Evolutionary conservation across 2,113 vertebrate species (phyloP), one percentile per base, ranked within the genome.

Genomic region (Mohoua ochrocephala): DNA sequence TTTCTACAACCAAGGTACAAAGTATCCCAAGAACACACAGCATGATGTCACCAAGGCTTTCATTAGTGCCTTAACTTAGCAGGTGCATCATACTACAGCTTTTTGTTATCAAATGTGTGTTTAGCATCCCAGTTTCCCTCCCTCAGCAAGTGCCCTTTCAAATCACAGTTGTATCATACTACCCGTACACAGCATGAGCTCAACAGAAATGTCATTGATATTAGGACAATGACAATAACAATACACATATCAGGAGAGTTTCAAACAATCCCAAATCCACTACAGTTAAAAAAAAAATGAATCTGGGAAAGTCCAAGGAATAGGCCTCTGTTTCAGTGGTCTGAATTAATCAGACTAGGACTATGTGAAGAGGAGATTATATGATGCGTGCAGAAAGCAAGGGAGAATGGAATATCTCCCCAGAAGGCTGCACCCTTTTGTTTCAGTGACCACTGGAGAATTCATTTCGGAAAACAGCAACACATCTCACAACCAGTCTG

Each of bases 1-100:
- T 52, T 75, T 56, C 60, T 33, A 77, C 45, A 84, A 91, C 18
- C 59, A 68, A 91, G 64, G 45, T 85, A 88, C 52, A 76, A 89
- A 91, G 11, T 11, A 91, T 86, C 93, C 57, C 45, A 61, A 88
- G 84, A 85, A 84, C 14, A 73, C 57, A n/a, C 68, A 97, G 91
- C 85, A 41, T 47, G 91, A 82, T 44, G 39, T 61, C 84, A 87
- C 59, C 79, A 94, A 96, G 92, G 93, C 91, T 83, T 93, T 92
- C 80, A 91, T 94, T 91, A 97, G 49, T 35, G 63, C 86, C 87
- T 92, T 87, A 94, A 97, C 96, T 97, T 87, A 93, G 33, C 71
- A 93, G 86, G 54, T 95, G 79, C 87, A 57, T 85, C 74, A 68
- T 57, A 80, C 69, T 49, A 88, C 64, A 84, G 77, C 65, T 88